These are phyloP conservation scores for Garrulus glandarius DNA, from an alignment of 2,797 vertebrate species.

Conservation along the genomic window DNA sequence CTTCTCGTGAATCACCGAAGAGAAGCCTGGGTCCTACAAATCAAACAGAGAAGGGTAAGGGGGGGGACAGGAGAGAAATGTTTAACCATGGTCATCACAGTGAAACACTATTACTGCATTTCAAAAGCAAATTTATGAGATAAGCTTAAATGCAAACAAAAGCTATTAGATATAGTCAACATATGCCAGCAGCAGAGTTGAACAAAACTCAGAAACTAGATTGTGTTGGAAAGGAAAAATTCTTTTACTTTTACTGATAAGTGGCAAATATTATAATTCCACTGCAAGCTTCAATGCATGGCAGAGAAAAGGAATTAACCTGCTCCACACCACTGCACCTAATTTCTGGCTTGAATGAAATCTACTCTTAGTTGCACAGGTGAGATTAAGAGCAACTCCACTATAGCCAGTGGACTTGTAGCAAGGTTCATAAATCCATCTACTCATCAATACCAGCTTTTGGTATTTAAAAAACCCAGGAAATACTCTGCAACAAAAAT, in stretches of 20 bases:
- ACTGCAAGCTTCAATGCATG: not conserved
- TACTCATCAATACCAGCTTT: not conserved
- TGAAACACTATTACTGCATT: constrained; percentile 12
- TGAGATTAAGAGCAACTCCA: not conserved
- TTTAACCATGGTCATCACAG: constrained; percentile 25
- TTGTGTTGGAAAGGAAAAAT: not conserved
- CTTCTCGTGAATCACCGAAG: constrained; percentile 87
- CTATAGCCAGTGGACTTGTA: not conserved
- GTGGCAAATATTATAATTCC: constrained; percentile 38
- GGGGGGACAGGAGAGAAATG: not conserved
- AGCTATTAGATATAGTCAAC: constrained; percentile 6
- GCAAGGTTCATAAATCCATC: not conserved
- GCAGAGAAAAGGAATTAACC: constrained; percentile 35
- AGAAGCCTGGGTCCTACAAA: constrained; percentile 85
- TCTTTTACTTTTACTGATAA: constrained; percentile 38
- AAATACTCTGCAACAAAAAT: not conserved
- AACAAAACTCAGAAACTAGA: constrained; percentile 19
- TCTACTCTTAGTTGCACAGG: not conserved
- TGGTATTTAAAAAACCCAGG: not conserved
- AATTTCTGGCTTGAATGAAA: constrained; percentile 52
- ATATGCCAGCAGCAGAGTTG: not conserved
- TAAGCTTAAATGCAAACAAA: constrained; percentile 45
- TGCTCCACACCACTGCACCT: constrained; percentile 39
- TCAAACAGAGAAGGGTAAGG: not conserved
- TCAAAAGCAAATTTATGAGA: constrained; percentile 46